Conservation (phyloP, 2,797 vertebrate species). For the Hozukius guyotensis region DNA sequence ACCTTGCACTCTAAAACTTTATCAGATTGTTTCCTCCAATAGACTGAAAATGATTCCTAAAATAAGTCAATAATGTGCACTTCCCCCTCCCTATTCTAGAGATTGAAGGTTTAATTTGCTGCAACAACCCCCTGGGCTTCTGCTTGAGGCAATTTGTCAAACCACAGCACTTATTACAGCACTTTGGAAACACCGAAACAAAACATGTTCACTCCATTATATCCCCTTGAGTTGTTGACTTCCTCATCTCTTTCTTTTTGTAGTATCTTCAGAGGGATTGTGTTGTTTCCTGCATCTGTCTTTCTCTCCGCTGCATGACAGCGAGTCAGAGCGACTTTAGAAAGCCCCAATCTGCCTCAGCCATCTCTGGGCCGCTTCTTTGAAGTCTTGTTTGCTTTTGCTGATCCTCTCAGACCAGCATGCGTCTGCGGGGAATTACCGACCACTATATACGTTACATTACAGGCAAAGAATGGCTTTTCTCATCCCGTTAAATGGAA, state of each 20-base stretch:
- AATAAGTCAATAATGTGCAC: slow-evolving; percentile 31
- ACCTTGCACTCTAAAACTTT: slow-evolving; percentile 1
- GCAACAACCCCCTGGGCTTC: slow-evolving; percentile 49
- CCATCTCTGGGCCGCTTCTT: slow-evolving; percentile 63
- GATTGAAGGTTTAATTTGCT: slow-evolving; percentile 61
- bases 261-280: slow-evolving; percentile 61
- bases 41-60: not conserved
- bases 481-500: not conserved
- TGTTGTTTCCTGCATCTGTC: slow-evolving; percentile 53
- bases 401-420: slow-evolving; percentile 47
- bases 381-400: slow-evolving; percentile 61
- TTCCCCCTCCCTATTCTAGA: slow-evolving; percentile 15
- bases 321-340: slow-evolving; percentile 55
- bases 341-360: slow-evolving; percentile 57
- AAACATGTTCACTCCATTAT: slow-evolving; percentile 61
- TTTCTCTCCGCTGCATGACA: slow-evolving; percentile 44
- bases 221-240: slow-evolving; percentile 66
- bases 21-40: not conserved
- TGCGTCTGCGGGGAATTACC: slow-evolving; percentile 29
- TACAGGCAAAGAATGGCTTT: not conserved
- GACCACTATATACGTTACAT: not conserved
- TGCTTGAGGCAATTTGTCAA: slow-evolving; percentile 67
- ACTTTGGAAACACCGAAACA: slow-evolving; percentile 60
- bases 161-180: slow-evolving; percentile 68
- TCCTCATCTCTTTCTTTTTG: slow-evolving; percentile 56